Percentiles rank a stretch among this genome's conserved stretches.
These are phyloP conservation scores for Trypoxylon attenuatum DNA, from an alignment of 2,888 invertebrate species.

Conservation along the genomic window DNA sequence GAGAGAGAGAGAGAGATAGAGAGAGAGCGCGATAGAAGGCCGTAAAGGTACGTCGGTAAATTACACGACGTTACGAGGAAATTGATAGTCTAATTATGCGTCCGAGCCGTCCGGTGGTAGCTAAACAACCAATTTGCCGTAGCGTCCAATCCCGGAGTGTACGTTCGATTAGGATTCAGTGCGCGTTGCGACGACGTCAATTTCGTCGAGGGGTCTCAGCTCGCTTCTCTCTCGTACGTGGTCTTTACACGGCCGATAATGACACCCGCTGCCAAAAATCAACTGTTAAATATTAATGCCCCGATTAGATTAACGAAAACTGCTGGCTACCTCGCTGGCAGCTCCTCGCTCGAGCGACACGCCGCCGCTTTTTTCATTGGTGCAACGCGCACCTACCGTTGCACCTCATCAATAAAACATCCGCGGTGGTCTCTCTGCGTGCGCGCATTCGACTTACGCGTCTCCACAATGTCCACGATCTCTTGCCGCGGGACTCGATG, in stretches of 20 bases:
- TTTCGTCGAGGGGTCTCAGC: conserved; percentile 41
- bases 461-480: too few relatives aligned
- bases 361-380: neutral
- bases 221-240: conserved; percentile 11
- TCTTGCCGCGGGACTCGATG: too few relatives aligned
- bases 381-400: conserved; percentile 23
- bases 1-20: neutral
- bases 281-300: conserved; percentile 66
- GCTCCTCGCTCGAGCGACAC: too few relatives aligned
- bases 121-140: conserved; percentile 56
- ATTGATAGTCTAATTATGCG: conserved; percentile 58
- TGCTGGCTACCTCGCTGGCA: too few relatives aligned
- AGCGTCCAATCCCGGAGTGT: conserved; percentile 31
- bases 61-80: conserved; percentile 55
- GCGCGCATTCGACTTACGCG: too few relatives aligned
- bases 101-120: conserved; percentile 32
- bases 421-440: neutral
- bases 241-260: conserved; percentile 61
- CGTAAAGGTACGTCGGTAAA: conserved; percentile 29
- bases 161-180: conserved; percentile 58
- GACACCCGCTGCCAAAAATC: conserved; percentile 61
- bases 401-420: conserved; percentile 46
- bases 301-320: conserved; percentile 61
- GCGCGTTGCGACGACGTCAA: conserved; percentile 49
- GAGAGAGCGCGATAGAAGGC: neutral